Evolutionary conservation across 2,797 vertebrate species (phyloP).

Genomic region (Aulostomus chinensis): DNA sequence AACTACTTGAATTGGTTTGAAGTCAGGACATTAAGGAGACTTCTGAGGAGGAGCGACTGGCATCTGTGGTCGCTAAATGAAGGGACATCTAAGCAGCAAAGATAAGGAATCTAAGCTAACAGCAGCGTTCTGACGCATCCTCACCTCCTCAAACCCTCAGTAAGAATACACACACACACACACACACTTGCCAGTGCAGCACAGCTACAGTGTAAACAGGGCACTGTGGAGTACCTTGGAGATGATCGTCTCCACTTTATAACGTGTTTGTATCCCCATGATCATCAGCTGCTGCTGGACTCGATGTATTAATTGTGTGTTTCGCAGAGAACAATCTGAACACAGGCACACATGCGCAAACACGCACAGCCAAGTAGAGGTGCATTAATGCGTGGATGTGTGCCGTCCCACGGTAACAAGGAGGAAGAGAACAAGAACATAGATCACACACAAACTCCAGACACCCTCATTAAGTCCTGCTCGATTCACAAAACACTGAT

Average conservation of each 20-base stretch:
- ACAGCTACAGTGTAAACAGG: background rate
- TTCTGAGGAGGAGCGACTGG: background rate
- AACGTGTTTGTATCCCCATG: no score
- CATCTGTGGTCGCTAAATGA: background rate
- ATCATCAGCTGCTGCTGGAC: constrained; percentile 11
- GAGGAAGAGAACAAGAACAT: constrained; percentile 56
- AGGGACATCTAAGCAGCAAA: background rate
- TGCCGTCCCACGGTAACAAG: constrained; percentile 15
- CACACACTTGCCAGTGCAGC: background rate
- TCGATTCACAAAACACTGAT: constrained; percentile 6
- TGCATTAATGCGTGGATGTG: constrained; percentile 32
- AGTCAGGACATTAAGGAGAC: constrained; percentile 4
- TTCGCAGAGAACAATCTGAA: constrained; percentile 19
- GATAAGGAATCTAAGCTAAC: background rate
- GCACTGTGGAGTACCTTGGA: background rate
- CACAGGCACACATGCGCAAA: background rate
- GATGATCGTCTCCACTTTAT: no score
- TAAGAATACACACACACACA: background rate
- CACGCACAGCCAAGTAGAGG: background rate
- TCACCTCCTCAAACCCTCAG: background rate
- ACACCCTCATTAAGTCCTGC: constrained; percentile 36
- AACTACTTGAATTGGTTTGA: constrained; percentile 14
- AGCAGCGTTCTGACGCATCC: background rate
- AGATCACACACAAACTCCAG: constrained; percentile 30
- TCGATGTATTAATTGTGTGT: constrained; percentile 7